Evolutionary conservation across 2,113 vertebrate species (phyloP), one percentile per base, ranked within the genome.

Genomic region (Melanerpes formicivorus): DNA sequence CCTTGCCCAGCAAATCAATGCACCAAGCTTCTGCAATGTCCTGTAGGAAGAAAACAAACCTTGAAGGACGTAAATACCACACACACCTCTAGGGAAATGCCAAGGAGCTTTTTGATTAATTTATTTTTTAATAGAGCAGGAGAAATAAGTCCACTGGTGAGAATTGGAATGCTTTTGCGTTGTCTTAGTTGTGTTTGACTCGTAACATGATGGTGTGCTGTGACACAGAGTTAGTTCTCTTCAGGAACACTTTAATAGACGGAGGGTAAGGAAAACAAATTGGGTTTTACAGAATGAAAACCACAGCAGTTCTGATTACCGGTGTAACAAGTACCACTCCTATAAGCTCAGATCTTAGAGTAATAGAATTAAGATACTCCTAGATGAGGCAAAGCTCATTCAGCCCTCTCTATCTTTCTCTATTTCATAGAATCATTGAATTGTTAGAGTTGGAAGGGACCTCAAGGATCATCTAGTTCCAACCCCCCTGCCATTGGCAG

Each of bases 61-160:
- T 1, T 55, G 56, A 55, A 71, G 62, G n/a, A 30, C 11, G 4
- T 19, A 50, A 66, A 42, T 18, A 11, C 16, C 0, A 0, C 9
- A 7, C 17, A 59, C 17, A 59, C 14, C 50, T 70, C 5, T 3
- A 71, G 22, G 30, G 37, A 80, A 76, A 56, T 54, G 15, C 18
- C 30, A 48, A 71, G 42, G 30, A 23, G 23, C 5, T 55, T 55
- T 79, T 50, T 26, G 34, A 40, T n/a, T 30, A 2, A 34, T 71
- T 27, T 21, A 8, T 72, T 80, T 10, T 90, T 88, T 80, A 67
- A 37, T 60, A 44, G 23, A 66, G 9, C 5, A 34, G 10, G 18
- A 50, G 12, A 59, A 86, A n/a, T 22, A 10, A 55, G 18, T 48
- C 46, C 8, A 0, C 15, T 73, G n/a, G 42, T 44, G 15, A 27